Conservation (phyloP, 2,888 invertebrate genomes). For the Campoletis raptor region DNA sequence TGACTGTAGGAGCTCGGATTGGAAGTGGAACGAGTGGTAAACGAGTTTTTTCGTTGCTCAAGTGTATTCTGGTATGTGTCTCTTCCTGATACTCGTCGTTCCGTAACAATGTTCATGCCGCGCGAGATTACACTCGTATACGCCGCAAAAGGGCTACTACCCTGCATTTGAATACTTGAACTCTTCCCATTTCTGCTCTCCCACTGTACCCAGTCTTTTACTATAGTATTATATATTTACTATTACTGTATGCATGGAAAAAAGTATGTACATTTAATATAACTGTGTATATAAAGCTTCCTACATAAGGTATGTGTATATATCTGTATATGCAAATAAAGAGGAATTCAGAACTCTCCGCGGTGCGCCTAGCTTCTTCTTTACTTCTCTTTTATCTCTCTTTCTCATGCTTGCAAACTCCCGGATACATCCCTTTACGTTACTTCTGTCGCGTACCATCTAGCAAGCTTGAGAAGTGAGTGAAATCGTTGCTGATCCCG, state of each 20-base stretch:
- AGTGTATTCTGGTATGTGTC: slow-evolving; percentile 45
- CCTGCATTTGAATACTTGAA: slow-evolving; percentile 67
- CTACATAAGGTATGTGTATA: background rate
- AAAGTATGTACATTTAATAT: slow-evolving; percentile 1
- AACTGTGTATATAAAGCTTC: background rate
- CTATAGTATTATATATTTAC: slow-evolving; percentile 25
- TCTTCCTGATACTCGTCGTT: slow-evolving; percentile 48
- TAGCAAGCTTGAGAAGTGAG: slow-evolving; percentile 49
- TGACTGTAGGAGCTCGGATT: slow-evolving; percentile 35
- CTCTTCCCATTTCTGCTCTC: slow-evolving; percentile 56
- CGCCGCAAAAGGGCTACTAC: slow-evolving; percentile 64
- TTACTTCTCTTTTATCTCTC: slow-evolving; percentile 46
- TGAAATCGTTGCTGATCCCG: slow-evolving; percentile 63
- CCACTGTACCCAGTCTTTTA: slow-evolving; percentile 36
- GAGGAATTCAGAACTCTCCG: slow-evolving; percentile 37
- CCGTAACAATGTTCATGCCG: slow-evolving; percentile 66
- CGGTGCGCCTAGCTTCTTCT: slow-evolving; percentile 43
- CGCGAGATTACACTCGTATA: slow-evolving; percentile 67
- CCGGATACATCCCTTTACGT: slow-evolving; percentile 53
- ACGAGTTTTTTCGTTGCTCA: slow-evolving; percentile 32
- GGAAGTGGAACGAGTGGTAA: slow-evolving; percentile 40
- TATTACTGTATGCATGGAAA: slow-evolving; percentile 14
- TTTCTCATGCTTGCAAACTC: slow-evolving; percentile 46
- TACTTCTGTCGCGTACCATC: slow-evolving; percentile 41
- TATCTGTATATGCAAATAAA: background rate